Evolutionary conservation across 1,140 invertebrate genomes (phyloP).

Genomic region (Microplitis demolitor): DNA sequence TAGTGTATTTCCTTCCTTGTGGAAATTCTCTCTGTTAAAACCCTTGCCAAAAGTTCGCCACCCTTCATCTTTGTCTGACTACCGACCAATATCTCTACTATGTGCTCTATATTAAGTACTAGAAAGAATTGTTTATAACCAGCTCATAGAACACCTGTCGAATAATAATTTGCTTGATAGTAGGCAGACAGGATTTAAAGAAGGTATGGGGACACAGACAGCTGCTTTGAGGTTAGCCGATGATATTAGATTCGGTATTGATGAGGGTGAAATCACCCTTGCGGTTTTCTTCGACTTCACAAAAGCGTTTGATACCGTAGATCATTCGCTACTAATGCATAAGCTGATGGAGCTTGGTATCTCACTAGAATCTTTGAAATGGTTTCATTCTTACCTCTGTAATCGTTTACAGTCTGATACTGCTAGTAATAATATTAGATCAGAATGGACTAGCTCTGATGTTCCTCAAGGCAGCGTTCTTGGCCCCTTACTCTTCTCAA

Average conservation of each 20-base stretch:
- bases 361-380: background rate
- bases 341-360: background rate
- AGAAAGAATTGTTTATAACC: background rate
- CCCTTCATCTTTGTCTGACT: background rate
- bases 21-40: too few relatives aligned
- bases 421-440: too few relatives aligned
- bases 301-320: background rate
- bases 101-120: background rate
- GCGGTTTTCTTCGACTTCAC: too few relatives aligned
- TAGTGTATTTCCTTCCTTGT: too few relatives aligned
- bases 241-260: conserved; percentile 14
- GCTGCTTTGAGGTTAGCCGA: conserved; percentile 19
- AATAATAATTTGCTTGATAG: background rate
- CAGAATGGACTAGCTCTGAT: too few relatives aligned
- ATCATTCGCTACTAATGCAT: conserved; percentile 2
- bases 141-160: background rate
- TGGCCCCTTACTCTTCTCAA: too few relatives aligned
- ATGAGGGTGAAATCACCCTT: background rate
- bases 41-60: too few relatives aligned
- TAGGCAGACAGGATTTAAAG: background rate
- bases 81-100: background rate
- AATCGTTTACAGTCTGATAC: too few relatives aligned
- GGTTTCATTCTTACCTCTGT: background rate
- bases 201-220: too few relatives aligned
- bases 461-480: background rate